These are phyloP conservation scores for Centropyge bicolor DNA, from an alignment of 2,797 vertebrate species.

Conservation along the genomic window DNA sequence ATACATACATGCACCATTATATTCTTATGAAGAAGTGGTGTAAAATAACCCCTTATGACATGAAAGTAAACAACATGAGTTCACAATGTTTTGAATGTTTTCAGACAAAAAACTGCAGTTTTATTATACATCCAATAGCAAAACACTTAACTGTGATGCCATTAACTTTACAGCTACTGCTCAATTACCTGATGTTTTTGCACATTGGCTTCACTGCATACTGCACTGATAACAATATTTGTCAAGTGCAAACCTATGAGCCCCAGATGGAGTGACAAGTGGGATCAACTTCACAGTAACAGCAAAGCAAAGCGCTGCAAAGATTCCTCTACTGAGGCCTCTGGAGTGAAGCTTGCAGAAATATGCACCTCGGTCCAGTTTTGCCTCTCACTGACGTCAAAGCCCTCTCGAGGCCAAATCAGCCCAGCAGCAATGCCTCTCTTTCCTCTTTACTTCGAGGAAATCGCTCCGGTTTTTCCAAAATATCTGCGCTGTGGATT, in stretches of 20 bases:
- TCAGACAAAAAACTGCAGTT: neutral
- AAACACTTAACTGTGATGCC: neutral
- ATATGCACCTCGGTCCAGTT: slow-evolving; percentile 54
- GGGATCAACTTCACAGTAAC: slow-evolving; percentile 19
- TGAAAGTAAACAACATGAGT: neutral
- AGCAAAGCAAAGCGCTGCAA: slow-evolving; percentile 24
- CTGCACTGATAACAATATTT: slow-evolving; percentile 9
- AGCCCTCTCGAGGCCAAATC: slow-evolving; percentile 66
- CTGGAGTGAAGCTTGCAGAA: slow-evolving; percentile 53
- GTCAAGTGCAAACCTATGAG: slow-evolving; percentile 20
- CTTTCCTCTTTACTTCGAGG: slow-evolving; percentile 26
- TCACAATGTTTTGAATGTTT: too few relatives aligned
- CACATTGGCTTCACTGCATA: neutral
- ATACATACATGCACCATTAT: neutral
- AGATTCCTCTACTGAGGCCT: slow-evolving; percentile 36
- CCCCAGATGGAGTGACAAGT: neutral
- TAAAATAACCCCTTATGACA: neutral
- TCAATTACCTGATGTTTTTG: neutral
- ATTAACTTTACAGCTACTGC: neutral
- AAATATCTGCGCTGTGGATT: slow-evolving; percentile 64
- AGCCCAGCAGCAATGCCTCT: slow-evolving; percentile 48
- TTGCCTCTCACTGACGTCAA: slow-evolving; percentile 69
- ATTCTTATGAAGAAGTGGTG: neutral
- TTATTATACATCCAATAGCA: neutral
- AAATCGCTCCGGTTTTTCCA: slow-evolving; percentile 57